These are phyloP conservation scores for Oxygymnocypris stewartii DNA, from an alignment of 2,113 vertebrate species.

Conservation along the genomic window DNA sequence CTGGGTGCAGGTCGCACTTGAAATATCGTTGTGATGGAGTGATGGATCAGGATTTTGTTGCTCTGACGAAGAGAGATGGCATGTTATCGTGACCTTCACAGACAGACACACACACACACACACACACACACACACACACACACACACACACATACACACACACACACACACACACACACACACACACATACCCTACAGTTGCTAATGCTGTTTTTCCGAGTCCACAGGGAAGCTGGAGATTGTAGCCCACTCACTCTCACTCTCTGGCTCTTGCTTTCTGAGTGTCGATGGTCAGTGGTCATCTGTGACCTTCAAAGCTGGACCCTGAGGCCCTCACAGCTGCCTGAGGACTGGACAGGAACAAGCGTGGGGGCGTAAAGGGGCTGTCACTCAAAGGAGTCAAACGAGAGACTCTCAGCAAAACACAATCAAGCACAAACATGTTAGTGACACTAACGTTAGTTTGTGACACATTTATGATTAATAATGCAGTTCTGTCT, in stretches of 20 bases:
- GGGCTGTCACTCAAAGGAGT: slow-evolving; percentile 21
- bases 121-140: slow-evolving; percentile 21
- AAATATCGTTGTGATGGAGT: neutral
- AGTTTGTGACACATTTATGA: neutral
- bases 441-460: neutral
- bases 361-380: neutral
- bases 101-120: slow-evolving; percentile 32
- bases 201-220: slow-evolving; percentile 25
- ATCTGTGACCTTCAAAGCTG: slow-evolving; percentile 39
- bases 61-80: slow-evolving; percentile 25
- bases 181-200: slow-evolving; percentile 3
- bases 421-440: neutral
- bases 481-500: slow-evolving; percentile 34
- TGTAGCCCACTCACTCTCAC: slow-evolving; percentile 26
- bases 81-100: slow-evolving; percentile 50
- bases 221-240: slow-evolving; percentile 36
- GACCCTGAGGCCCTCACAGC: slow-evolving; percentile 25
- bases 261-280: slow-evolving; percentile 33
- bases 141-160: slow-evolving; percentile 35
- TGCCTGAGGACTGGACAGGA: neutral
- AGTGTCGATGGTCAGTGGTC: slow-evolving; percentile 31
- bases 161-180: slow-evolving; percentile 39
- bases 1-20: slow-evolving; percentile 12
- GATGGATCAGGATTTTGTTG: slow-evolving; percentile 35
- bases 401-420: neutral